phyloP scores from a whole-genome alignment of 1,140 invertebrate species.

The Oncopeltus fasciatus region DNA sequence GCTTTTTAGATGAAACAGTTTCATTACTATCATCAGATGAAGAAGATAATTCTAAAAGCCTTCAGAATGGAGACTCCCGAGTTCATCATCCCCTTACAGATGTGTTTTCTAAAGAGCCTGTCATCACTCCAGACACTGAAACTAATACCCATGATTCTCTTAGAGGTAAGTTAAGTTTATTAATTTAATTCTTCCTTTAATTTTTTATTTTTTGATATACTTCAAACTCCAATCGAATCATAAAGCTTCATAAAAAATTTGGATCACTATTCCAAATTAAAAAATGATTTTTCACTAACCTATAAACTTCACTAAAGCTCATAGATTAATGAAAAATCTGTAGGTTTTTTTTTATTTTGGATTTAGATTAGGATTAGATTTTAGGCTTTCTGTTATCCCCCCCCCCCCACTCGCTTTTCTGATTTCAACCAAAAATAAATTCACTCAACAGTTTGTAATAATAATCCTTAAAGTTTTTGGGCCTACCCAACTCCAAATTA shows the following conservation, averaged over 20 bases:
- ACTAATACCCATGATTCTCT: not conserved
- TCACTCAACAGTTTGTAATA: too few relatives aligned
- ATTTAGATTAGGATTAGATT: too few relatives aligned
- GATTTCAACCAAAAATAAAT: too few relatives aligned
- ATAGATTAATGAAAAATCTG: not conserved
- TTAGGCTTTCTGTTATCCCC: too few relatives aligned
- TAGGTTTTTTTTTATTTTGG: not conserved
- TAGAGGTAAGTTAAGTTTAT: not conserved
- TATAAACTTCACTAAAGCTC: not conserved
- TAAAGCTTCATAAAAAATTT: too few relatives aligned
- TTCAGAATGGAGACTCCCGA: not conserved
- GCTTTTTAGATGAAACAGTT: too few relatives aligned
- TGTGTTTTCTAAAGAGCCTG: conserved; percentile 34
- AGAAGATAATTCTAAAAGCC: not conserved
- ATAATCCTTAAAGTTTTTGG: too few relatives aligned
- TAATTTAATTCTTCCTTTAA: too few relatives aligned
- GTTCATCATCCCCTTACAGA: conserved; percentile 15
- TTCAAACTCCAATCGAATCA: too few relatives aligned
- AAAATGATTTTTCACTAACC: not conserved
- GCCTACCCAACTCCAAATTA: too few relatives aligned
- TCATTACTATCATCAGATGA: not conserved
- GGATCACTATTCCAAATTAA: not conserved
- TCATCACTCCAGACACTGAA: conserved; percentile 32
- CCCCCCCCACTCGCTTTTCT: too few relatives aligned
- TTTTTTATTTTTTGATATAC: too few relatives aligned